Evolutionary conservation across 2,888 invertebrate genomes (phyloP).

Genomic region (Trachelus tabidus): DNA sequence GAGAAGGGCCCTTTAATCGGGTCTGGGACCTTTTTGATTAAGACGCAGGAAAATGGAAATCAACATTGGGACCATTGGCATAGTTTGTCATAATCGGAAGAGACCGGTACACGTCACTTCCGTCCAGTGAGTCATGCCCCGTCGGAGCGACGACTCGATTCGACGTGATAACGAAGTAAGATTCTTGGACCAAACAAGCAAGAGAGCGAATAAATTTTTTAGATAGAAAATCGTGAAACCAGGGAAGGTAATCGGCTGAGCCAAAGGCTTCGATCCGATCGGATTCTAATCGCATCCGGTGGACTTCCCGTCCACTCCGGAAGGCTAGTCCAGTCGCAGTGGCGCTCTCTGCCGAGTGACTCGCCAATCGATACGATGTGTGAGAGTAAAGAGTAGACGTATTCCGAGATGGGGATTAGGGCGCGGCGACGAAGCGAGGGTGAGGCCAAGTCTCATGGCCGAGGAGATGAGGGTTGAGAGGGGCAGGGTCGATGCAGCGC

Average conservation of each 20-base stretch:
- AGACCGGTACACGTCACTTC: neutral
- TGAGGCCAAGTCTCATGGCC: constrained; percentile 16
- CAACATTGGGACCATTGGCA: neutral
- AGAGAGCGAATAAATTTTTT: neutral
- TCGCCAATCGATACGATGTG: constrained; percentile 59
- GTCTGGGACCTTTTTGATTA: neutral
- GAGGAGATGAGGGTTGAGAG: constrained; percentile 34
- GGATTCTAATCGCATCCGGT: neutral
- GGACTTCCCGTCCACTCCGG: constrained; percentile 2
- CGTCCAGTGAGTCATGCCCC: neutral
- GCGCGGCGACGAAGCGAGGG: constrained; percentile 55
- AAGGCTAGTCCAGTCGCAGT: constrained; percentile 31
- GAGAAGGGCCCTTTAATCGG: constrained; percentile 47
- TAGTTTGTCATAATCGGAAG: neutral
- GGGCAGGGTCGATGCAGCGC: constrained; percentile 63
- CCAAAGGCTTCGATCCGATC: neutral
- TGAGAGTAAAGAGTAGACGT: constrained; percentile 43
- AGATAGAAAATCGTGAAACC: neutral
- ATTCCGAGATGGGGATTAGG: constrained; percentile 63
- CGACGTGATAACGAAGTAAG: neutral
- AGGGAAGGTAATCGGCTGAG: neutral
- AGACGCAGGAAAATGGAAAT: neutral
- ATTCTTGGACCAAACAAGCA: neutral
- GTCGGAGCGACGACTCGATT: neutral
- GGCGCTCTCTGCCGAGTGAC: constrained; percentile 58